These are phyloP conservation scores for Hippocampus abdominalis DNA, from an alignment of 2,113 vertebrate species.

Conservation along the genomic window DNA sequence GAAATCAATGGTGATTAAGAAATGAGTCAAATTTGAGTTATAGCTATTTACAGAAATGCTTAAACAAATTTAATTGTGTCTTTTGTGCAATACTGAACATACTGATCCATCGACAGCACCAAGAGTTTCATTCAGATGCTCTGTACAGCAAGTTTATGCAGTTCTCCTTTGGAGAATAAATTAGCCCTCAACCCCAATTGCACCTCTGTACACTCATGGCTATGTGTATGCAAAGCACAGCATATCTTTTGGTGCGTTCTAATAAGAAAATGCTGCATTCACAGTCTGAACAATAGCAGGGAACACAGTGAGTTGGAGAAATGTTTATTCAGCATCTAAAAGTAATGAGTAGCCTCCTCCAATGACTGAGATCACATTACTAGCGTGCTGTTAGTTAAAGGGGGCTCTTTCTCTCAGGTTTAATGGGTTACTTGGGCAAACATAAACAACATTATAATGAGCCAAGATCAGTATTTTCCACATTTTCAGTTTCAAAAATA, in stretches of 20 bases:
- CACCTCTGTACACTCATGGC: constrained; percentile 30
- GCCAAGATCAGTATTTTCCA: constrained; percentile 60
- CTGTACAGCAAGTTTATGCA: constrained; percentile 12
- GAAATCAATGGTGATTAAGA: background rate
- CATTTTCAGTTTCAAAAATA: constrained; percentile 64
- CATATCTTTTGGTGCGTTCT: constrained; percentile 46
- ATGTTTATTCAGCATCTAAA: constrained; percentile 78
- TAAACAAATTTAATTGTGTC: background rate
- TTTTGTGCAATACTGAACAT: background rate
- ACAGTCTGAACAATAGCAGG: constrained; percentile 71
- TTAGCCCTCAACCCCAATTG: constrained; percentile 13
- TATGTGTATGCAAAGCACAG: constrained; percentile 37
- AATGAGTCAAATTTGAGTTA: background rate
- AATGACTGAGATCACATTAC: constrained; percentile 68
- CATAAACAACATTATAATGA: constrained; percentile 71
- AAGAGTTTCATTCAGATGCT: constrained; percentile 6
- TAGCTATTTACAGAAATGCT: background rate
- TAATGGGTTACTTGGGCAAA: constrained; percentile 71
- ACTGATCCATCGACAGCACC: background rate
- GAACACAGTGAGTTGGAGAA: constrained; percentile 49
- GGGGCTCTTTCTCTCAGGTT: constrained; percentile 51
- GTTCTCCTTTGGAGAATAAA: constrained; percentile 16
- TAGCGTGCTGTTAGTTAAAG: constrained; percentile 59
- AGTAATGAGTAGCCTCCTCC: constrained; percentile 67
- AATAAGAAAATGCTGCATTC: constrained; percentile 70